Percentiles rank a stretch among this genome's conserved stretches.
These are phyloP conservation scores for Plebejus melissa DNA, from an alignment of 2,888 invertebrate species.

Conservation along the genomic window DNA sequence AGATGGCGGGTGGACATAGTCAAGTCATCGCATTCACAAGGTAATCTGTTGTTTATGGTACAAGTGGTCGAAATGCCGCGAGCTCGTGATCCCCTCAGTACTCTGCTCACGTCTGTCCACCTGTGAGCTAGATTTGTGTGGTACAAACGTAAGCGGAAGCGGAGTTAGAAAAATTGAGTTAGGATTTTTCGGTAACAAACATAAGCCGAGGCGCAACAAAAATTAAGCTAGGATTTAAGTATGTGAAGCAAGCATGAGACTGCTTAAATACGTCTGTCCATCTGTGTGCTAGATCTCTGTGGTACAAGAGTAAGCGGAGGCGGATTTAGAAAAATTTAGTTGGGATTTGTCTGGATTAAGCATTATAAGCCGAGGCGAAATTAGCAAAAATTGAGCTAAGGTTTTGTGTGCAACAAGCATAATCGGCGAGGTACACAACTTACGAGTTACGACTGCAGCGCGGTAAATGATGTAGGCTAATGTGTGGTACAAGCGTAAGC, in stretches of 20 bases:
- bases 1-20: background rate
- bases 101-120: constrained; percentile 39
- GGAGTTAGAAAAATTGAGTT: background rate
- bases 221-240: background rate
- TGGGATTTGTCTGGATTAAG: too few species aligned
- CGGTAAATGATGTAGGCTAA: too few species aligned
- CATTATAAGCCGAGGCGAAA: too few species aligned
- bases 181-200: background rate
- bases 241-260: too few species aligned
- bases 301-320: background rate
- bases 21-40: constrained; percentile 3
- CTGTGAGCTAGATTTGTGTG: constrained; percentile 47
- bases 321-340: background rate
- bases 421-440: too few species aligned
- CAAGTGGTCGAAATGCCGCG: background rate
- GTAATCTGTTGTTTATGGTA: constrained; percentile 15
- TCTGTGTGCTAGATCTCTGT: too few species aligned
- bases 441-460: too few species aligned
- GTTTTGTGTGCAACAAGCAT: too few species aligned
- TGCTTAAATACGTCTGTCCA: too few species aligned
- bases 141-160: background rate
- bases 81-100: constrained; percentile 34
- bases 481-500: too few species aligned
- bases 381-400: too few species aligned
- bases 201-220: background rate